Evolutionary conservation across 2,797 vertebrate species (phyloP), one percentile per base, ranked within the genome.

Genomic region (Melanotaenia pygmaea): DNA sequence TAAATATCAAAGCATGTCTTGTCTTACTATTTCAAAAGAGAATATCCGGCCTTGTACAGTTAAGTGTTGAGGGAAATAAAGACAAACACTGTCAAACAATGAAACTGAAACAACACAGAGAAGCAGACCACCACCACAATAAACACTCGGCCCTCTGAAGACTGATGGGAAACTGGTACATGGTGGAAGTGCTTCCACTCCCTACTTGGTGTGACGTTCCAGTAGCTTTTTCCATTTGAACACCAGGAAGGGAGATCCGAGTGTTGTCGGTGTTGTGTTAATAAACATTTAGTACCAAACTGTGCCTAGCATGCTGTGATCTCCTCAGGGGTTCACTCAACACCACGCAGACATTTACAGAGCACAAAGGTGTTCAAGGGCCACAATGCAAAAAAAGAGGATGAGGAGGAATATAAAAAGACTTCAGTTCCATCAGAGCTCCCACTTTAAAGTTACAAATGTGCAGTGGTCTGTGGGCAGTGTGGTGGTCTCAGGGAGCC

Each of bases 71-170:
- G 70, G 72, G 59, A 77, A 64, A 74, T 53, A 50, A 83, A 80
- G 64, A 90, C 79, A 88, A 86, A 89, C 80, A 75, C 54, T 6
- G 69, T 72, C 70, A 86, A 93, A 93, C 91, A 92, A 91, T 92
- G 89, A 88, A 86, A 87, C 86, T 79, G 81, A 75, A 89, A 89
- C 85, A 88, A 59, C 61, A 74, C 73, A 70, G 71, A 78, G 80
- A 73, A 74, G 63, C 62, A 30, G 38, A 77, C 40, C 58, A 38
- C 32, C 7, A n/a, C 62, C 84, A 92, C 66, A 81, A 89, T 76
- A 93, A 93, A 92, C 88, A 88, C 0, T 4, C n/a, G 12, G 59
- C 64, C 79, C 71, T 92, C 72, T 87, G 91, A 92, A 92, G 87
- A 76, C 75, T 58, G 83, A 86, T 88, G 87, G 88, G 91, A 90